phyloP scores from a whole-genome alignment of 2,113 vertebrate species.

The Gymnorhina tibicen region DNA sequence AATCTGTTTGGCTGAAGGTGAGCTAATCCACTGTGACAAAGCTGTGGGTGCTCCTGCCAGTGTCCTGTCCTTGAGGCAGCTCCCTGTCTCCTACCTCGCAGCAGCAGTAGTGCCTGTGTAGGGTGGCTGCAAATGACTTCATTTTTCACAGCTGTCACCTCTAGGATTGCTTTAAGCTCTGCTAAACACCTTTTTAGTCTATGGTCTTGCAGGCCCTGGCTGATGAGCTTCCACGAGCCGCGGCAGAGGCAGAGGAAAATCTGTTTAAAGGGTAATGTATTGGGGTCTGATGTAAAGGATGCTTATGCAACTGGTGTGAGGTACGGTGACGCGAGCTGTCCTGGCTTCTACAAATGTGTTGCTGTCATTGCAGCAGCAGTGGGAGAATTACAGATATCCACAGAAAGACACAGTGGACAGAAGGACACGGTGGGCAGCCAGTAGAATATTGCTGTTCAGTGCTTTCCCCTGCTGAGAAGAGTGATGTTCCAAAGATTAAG shows the following conservation, averaged over 20 bases:
- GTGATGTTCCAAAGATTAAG: background rate
- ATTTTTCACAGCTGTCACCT: constrained; percentile 33
- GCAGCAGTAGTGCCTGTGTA: background rate
- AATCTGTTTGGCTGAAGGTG: background rate
- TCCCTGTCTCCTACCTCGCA: background rate
- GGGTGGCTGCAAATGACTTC: background rate
- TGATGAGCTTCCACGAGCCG: background rate
- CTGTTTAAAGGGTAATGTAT: background rate
- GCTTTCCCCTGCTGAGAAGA: background rate
- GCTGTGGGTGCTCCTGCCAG: background rate
- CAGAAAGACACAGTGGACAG: background rate
- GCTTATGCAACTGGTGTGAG: background rate
- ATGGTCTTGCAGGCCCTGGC: background rate
- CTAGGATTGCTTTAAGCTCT: background rate
- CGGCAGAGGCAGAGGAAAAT: background rate
- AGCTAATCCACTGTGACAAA: background rate
- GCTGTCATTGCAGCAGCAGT: background rate
- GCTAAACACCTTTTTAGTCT: background rate
- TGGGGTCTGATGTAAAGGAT: background rate
- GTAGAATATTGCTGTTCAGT: background rate
- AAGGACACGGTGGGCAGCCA: background rate
- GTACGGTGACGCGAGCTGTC: background rate
- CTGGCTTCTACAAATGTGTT: background rate
- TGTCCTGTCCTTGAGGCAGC: background rate
- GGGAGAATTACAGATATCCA: background rate